Evolutionary conservation across 1,140 invertebrate species (phyloP).

Genomic region (Trachymyrmex cornetzi): DNA sequence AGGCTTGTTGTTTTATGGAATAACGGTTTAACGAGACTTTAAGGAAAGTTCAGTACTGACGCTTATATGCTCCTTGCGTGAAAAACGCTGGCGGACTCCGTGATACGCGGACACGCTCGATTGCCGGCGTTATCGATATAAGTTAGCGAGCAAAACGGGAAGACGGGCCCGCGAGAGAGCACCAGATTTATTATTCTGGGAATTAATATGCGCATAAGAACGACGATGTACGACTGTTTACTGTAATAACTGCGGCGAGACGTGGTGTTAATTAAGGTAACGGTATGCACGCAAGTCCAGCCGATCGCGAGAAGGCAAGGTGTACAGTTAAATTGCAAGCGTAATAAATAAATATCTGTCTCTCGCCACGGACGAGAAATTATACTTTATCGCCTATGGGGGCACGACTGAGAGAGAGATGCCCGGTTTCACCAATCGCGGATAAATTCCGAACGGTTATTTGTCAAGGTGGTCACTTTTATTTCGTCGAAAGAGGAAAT

Average conservation of each 20-base stretch:
- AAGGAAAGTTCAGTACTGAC: slow-evolving; percentile 1
- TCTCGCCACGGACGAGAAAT: slow-evolving; percentile 52
- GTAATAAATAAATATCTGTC: slow-evolving; percentile 59
- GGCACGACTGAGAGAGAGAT: slow-evolving; percentile 22
- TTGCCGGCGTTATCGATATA: slow-evolving; percentile 41
- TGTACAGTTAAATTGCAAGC: slow-evolving; percentile 58
- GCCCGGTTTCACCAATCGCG: slow-evolving; percentile 37
- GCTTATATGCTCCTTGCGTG: neutral
- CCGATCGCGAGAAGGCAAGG: slow-evolving; percentile 42
- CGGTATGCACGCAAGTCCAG: slow-evolving; percentile 47
- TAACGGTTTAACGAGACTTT: slow-evolving; percentile 16
- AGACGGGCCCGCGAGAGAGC: slow-evolving; percentile 40
- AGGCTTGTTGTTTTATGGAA: slow-evolving; percentile 12
- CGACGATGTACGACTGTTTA: slow-evolving; percentile 61
- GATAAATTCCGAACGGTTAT: slow-evolving; percentile 60
- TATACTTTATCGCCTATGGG: slow-evolving; percentile 54
- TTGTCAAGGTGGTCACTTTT: slow-evolving; percentile 31
- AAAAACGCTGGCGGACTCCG: neutral
- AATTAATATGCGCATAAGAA: slow-evolving; percentile 62
- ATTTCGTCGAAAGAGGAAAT: slow-evolving; percentile 33
- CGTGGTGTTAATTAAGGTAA: slow-evolving; percentile 60
- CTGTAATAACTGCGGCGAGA: slow-evolving; percentile 59
- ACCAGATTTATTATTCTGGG: slow-evolving; percentile 62
- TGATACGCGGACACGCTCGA: slow-evolving; percentile 35
- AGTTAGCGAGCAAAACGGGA: neutral